A percentile compares a stretch with the other conserved stretches of the same genome.
Conservation (phyloP, 2,888 invertebrate species). For the Trachelus troglodyta region DNA sequence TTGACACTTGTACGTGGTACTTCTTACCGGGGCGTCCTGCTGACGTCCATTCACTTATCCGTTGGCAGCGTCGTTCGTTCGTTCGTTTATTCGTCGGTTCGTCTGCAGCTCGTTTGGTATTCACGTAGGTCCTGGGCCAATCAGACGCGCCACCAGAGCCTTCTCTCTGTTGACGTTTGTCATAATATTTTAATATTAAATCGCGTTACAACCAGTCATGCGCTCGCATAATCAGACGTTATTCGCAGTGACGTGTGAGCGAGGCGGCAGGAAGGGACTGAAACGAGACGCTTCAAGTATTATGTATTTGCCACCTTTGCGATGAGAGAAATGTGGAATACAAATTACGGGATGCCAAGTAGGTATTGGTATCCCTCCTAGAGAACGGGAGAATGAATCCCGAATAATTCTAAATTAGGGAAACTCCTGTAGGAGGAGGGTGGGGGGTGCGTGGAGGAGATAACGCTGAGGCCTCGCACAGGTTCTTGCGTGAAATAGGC, state of each 20-base stretch:
- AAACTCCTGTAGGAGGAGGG: constrained; percentile 32
- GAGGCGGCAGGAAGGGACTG: constrained; percentile 23
- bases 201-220: constrained; percentile 64
- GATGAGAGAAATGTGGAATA: constrained; percentile 60
- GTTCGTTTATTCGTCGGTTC: too few species aligned
- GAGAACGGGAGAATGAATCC: constrained; percentile 44
- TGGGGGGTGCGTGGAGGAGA: not conserved
- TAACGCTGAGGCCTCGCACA: not conserved
- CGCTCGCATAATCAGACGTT: constrained; percentile 65
- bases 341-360: constrained; percentile 46
- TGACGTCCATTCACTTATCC: too few species aligned
- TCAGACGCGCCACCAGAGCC: constrained; percentile 56
- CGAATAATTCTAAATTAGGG: constrained; percentile 46
- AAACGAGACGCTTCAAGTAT: not conserved
- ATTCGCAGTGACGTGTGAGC: constrained; percentile 35
- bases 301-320: constrained; percentile 43
- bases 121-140: constrained; percentile 58
- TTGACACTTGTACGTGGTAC: too few species aligned
- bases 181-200: constrained; percentile 68
- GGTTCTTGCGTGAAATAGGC: too few species aligned
- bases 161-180: constrained; percentile 65
- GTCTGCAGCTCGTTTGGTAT: constrained; percentile 55
- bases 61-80: too few species aligned
- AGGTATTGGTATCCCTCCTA: too few species aligned
- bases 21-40: too few species aligned